Conservation (phyloP, 2,888 invertebrate species). For the Beris morrisii region DNA sequence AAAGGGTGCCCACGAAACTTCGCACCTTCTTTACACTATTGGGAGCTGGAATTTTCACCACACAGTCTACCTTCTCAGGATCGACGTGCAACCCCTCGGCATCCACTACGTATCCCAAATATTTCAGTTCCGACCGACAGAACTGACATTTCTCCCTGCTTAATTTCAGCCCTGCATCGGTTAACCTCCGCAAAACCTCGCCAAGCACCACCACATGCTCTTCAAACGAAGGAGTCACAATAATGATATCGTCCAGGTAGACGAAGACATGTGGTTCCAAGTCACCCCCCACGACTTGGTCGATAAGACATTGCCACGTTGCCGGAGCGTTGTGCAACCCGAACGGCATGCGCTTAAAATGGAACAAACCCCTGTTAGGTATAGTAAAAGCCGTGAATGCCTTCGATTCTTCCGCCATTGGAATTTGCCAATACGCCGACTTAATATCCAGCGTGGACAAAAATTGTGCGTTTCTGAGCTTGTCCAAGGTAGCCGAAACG, state of each 20-base stretch:
- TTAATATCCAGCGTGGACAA: constrained; percentile 37
- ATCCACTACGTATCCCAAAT: constrained; percentile 21
- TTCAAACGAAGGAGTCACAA: constrained; percentile 8
- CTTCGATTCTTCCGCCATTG: constrained; percentile 27
- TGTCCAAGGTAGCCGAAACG: constrained; percentile 33
- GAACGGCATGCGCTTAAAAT: constrained; percentile 21
- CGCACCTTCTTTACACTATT: not conserved
- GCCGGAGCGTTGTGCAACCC: constrained; percentile 26
- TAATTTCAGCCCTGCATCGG: not conserved
- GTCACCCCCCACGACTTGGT: not conserved
- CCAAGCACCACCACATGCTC: constrained; percentile 10
- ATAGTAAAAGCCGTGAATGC: not conserved
- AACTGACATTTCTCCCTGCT: constrained; percentile 17
- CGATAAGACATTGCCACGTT: constrained; percentile 3
- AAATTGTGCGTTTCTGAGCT: not conserved
- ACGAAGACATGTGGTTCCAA: constrained; percentile 35
- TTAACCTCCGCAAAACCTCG: constrained; percentile 8
- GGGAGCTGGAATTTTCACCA: constrained; percentile 1
- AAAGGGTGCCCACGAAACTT: constrained; percentile 17
- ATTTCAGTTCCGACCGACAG: constrained; percentile 11
- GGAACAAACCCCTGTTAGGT: not conserved
- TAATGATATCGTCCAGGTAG: constrained; percentile 30
- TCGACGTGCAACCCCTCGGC: constrained; percentile 3
- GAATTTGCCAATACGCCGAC: constrained; percentile 42
- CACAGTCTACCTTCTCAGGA: constrained; percentile 16